Evolutionary conservation across 2,797 vertebrate genomes (phyloP), one percentile per base, ranked within the genome.

Genomic region (Sylvia borin): DNA sequence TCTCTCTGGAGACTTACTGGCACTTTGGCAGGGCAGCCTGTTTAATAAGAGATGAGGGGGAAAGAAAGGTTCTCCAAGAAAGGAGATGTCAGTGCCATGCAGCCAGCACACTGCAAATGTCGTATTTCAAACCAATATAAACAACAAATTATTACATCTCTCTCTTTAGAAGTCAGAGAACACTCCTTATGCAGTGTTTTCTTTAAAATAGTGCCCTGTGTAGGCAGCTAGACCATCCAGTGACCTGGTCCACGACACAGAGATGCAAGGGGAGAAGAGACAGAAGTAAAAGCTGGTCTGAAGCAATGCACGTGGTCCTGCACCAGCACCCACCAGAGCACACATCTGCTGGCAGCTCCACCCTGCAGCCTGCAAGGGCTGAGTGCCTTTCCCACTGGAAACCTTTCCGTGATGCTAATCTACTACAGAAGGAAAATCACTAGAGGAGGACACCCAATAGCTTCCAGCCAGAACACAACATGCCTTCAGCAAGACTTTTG

Each of bases 401-500:
- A 79, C 79, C 73, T 71, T 93, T 81, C 89, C 6, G 2, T 3
- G 1, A 78, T 45, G 48, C n/a, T 93, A 54, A 89, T 38, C 83
- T 85, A 20, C 78, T 48, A 25, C 55, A 84, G 79, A 62, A 75
- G 70, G 43, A 90, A 80, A 83, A 93, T 51, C 68, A 70, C 76
- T 73, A 84, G 87, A 90, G 79, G 27, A 96, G 58, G 83, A 92
- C 76, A 96, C 87, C 82, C 85, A 79, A 40, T 61, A 92, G 85
- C 92, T 93, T 70, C 91, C 85, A 90, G 92, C 31, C 70, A 94
- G 92, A 96, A 94, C 82, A 90, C 85, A 92, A 73, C 87, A 48
- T 0, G 85, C 94, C 95, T 91, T 95, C 85, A 96, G 94, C 88
- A 81, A 95, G 95, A 90, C 74, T 92, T 96, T 86, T 95, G 94